Conservation (phyloP, 2,888 invertebrate genomes). For the Andricus curvator region DNA sequence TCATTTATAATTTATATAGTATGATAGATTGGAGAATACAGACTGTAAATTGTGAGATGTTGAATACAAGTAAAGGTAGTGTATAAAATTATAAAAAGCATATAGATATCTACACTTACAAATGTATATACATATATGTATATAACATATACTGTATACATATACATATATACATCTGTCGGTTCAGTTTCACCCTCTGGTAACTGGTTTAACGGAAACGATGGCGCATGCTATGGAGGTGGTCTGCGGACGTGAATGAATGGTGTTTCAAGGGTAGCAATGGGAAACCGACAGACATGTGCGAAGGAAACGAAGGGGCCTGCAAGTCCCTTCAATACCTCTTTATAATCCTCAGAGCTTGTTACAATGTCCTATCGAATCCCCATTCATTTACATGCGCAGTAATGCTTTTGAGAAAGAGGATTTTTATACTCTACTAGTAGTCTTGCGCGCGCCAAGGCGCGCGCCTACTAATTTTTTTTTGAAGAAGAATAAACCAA, state of each 20-base stretch:
- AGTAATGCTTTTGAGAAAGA: background rate
- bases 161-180: background rate
- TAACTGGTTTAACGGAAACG: background rate
- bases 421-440: no score
- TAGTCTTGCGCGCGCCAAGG: no score
- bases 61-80: no score
- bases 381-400: slow-evolving; percentile 75
- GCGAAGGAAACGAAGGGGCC: slow-evolving; percentile 50
- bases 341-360: slow-evolving; percentile 69
- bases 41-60: no score
- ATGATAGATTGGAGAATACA: no score
- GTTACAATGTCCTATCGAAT: slow-evolving; percentile 76
- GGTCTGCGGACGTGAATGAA: background rate
- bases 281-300: background rate
- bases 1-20: no score
- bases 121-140: background rate
- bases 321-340: slow-evolving; percentile 65
- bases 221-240: background rate
- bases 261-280: slow-evolving; percentile 40
- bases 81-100: no score
- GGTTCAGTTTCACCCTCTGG: background rate
- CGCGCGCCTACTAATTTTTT: no score
- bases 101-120: background rate
- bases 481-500: no score
- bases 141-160: background rate